Evolutionary conservation across 2,888 invertebrate genomes (phyloP).

Genomic region (Anoncus sp.): DNA sequence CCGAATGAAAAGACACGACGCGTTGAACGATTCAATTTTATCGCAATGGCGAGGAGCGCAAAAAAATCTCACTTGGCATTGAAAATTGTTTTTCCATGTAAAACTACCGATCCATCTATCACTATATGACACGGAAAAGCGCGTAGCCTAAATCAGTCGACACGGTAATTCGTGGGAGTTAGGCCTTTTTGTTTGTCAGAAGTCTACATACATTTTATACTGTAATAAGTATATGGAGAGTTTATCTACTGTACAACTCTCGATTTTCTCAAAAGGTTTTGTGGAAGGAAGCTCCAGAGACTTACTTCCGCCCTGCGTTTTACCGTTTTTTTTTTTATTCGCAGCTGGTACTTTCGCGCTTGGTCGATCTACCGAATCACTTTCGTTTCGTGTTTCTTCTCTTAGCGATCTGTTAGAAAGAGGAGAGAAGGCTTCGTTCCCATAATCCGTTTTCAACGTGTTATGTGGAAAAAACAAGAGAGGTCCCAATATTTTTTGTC

Average conservation of each 20-base stretch:
- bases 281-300: slow-evolving; percentile 44
- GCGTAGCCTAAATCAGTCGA: background rate
- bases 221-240: background rate
- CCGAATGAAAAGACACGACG: slow-evolving; percentile 4
- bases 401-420: slow-evolving; percentile 1
- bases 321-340: slow-evolving; percentile 38
- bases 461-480: slow-evolving; percentile 9
- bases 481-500: slow-evolving; percentile 3
- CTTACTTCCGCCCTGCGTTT: slow-evolving; percentile 51
- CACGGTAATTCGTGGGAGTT: background rate
- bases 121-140: background rate
- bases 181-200: background rate
- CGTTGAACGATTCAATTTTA: slow-evolving; percentile 32
- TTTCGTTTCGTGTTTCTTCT: slow-evolving; percentile 58
- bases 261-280: slow-evolving; percentile 25
- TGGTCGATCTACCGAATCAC: slow-evolving; percentile 64
- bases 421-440: slow-evolving; percentile 22
- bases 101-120: background rate
- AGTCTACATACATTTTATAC: background rate
- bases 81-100: slow-evolving; percentile 6
- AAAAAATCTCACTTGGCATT: background rate
- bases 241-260: background rate
- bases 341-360: slow-evolving; percentile 60
- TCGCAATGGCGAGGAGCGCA: background rate
- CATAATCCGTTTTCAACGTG: no score